Base-by-base conservation (phyloP, 2,797 vertebrate genomes). In the Hoplostethus atlanticus region DNA sequence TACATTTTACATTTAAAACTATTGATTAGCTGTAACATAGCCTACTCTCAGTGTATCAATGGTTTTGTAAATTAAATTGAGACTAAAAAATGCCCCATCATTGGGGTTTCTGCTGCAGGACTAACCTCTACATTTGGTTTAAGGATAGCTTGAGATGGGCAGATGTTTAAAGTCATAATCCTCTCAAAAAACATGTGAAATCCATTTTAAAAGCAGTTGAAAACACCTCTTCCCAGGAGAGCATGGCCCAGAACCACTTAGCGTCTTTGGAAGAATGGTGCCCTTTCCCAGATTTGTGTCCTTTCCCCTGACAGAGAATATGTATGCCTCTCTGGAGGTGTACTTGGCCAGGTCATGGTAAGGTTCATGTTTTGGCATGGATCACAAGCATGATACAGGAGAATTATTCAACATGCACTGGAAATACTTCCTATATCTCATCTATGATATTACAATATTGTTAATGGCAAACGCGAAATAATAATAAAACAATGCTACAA, bases 201-300 rank as follows among this genome's bases (percentile, higher is more conserved):
- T 42, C 47, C 30, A 61, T 73, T 40, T 65, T 68, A 36, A 74
- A 76, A 51, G 48, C 8, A 69, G 21, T 51, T 60, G 25, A 60
- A 77, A 75, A 66, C 55, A 73, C 3, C 25, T 57, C 69, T 48
- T 53, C 42, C 47, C 68, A 64, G 34, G 40, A 47, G 68, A 77
- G 55, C 13, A 8, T 73, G 74, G 68, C 64, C 73, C 68, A 75
- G 62, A 77, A 79, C 68, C 80, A 67, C 83, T 78, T 76, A 64
- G 48, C 55, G 51, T 63, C 64, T 71, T 48, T 50, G 73, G 12
- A 55, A 59, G 66, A 77, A 50, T 21, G 15, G 1, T 46, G 55
- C 54, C 68, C 58, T 77, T 64, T 38, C 52, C 67, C 4, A 58
- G 16, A 65, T 51, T 17, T 57, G 15, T 44, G 47, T 16, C 64